Percentiles rank a stretch among this genome's conserved stretches.
These are phyloP conservation scores for Lynx canadensis DNA, from an alignment of 2,113 vertebrate species.

Conservation along the genomic window DNA sequence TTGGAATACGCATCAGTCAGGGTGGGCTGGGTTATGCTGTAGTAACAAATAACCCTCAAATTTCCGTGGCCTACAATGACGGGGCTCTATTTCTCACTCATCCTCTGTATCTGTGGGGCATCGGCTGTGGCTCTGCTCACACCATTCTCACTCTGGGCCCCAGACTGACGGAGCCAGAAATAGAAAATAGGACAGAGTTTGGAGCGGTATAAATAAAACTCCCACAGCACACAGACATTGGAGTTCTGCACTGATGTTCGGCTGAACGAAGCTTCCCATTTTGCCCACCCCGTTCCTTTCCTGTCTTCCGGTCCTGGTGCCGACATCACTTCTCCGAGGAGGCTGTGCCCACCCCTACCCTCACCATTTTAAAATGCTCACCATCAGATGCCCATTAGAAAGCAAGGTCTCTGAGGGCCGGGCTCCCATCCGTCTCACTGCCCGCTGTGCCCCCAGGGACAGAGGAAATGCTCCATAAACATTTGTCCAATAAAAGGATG, in stretches of 20 bases:
- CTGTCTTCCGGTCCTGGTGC: neutral
- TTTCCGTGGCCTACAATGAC: neutral
- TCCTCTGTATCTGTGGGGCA: neutral
- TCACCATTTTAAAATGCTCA: neutral
- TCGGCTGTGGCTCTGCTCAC: neutral
- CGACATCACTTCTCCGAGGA: neutral
- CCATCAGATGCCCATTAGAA: neutral
- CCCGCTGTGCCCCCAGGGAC: neutral
- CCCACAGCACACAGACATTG: accelerated
- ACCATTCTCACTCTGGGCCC: neutral
- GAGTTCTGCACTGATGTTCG: neutral
- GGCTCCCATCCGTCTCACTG: too few species aligned
- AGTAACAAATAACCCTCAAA: neutral
- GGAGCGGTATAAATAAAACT: neutral
- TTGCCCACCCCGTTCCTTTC: accelerated
- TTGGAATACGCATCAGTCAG: neutral
- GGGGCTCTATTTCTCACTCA: neutral
- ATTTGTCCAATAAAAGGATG: neutral
- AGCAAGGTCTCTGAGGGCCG: neutral
- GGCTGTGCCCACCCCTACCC: accelerated
- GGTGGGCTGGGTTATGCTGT: too few species aligned
- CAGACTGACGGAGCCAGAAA: neutral
- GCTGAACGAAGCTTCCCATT: neutral
- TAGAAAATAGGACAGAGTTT: neutral
- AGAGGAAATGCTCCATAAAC: too few species aligned